Conservation (phyloP, 2,888 invertebrate genomes). For the Notodonta ziczac region DNA sequence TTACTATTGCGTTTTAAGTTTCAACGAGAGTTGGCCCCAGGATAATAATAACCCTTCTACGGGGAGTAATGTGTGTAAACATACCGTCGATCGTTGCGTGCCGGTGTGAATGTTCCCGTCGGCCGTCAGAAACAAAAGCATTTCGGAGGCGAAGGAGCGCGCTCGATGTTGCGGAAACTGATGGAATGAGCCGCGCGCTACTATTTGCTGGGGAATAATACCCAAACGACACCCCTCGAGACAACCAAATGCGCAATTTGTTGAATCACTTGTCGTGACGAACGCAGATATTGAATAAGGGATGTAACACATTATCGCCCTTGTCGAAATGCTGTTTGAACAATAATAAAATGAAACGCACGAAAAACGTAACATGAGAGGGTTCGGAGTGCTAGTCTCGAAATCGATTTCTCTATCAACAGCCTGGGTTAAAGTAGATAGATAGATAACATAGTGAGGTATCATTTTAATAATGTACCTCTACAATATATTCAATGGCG, state of each 20-base stretch:
- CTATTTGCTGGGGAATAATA: conserved; percentile 54
- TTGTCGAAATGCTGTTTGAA: neutral
- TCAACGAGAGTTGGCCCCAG: too few species aligned
- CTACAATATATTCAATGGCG: too few species aligned
- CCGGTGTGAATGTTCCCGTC: conserved; percentile 43
- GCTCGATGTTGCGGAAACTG: conserved; percentile 66
- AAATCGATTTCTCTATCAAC: neutral
- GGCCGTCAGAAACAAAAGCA: conserved; percentile 52
- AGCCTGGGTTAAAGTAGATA: neutral
- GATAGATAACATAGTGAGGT: neutral
- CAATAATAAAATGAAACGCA: neutral
- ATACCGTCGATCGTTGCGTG: conserved; percentile 14
- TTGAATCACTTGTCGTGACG: conserved; percentile 49
- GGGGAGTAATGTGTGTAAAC: neutral
- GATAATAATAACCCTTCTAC: neutral
- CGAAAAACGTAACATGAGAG: neutral
- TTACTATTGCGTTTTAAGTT: too few species aligned
- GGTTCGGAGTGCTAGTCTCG: neutral
- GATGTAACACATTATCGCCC: neutral
- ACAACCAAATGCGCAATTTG: conserved; percentile 59
- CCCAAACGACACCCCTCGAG: conserved; percentile 43
- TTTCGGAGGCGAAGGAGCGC: conserved; percentile 27
- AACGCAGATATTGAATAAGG: conserved; percentile 31
- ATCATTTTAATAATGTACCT: too few species aligned
- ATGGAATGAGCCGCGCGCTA: conserved; percentile 55